Evolutionary conservation across 2,888 invertebrate genomes (phyloP), one percentile per base, ranked within the genome.

Genomic region (Lagria hirta): DNA sequence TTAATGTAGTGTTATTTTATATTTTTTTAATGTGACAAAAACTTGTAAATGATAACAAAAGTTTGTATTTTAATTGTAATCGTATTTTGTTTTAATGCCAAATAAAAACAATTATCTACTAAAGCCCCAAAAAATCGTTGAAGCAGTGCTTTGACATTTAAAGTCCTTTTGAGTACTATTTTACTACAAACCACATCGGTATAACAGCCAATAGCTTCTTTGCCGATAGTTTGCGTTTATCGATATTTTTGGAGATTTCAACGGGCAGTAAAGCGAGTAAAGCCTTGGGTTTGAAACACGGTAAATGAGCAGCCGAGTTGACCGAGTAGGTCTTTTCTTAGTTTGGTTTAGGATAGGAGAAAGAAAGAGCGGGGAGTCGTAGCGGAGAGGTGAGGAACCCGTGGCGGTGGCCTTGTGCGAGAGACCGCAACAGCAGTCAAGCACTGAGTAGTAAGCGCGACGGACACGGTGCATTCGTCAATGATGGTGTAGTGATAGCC

Each of bases 381-480:
- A 60, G 66, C 64, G 70, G 66, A 70, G 69, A 63, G 60, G 57
- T 58, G 58, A 63, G 61, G 64, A 69, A 68, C 64, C 64, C 69
- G 69, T 71, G 71, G 71, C 64, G 70, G 69, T 71, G 71, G 71
- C 71, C 72, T 71, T 72, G 70, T 70, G 65, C 56, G 58, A 59
- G 62, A 63, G 69, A 71, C 75, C 75, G 77, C 68, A 69, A 71
- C 75, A 75, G 77, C 68, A 70, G 70, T 68, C 66, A 67, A 78
- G 78, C 79, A 78, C 76, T 64, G 65, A 65, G 61, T 79, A 72
- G 74, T 76, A 75, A 76, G 75, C 76, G 76, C 76, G 77, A 75
- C 62, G 65, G 68, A 77, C 77, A 76, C 75, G 64, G 61, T 58
- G n/a, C n/a, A n/a, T n/a, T 36, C 32, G 14, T 41, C 36, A 61